Base-by-base conservation (phyloP, 2,888 invertebrate species). In the Catocala nupta region DNA sequence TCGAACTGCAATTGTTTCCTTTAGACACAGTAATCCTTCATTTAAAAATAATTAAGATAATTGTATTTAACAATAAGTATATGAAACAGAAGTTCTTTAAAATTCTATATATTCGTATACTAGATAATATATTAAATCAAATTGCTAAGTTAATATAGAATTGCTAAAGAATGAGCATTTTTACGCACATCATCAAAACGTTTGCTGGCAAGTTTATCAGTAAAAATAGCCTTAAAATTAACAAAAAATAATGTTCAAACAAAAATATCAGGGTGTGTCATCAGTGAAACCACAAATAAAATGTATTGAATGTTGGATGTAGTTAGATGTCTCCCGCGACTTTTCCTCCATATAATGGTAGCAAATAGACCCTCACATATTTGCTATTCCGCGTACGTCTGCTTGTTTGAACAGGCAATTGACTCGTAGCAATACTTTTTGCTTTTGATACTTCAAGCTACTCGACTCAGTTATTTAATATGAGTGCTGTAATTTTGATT, bases 371-470 rank as follows among this genome's bases (percentile, higher is more conserved):
- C 71, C 72, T 73, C 75, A 73, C 71, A 77, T 79, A 81, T 85
- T 87, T 84, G 81, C 78, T 85, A 87, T 88, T 88, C 87, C 81
- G 81, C 78, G 76, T 84, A 77, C 84, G 83, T 83, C 71, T 77
- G 74, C 72, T 70, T 84, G 77, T 86, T 85, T 86, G 84, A 85
- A 83, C 81, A 83, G 78, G 74, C 85, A 86, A 87, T 87, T 84
- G 86, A 84, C 82, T 87, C 74, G 73, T 73, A 78, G 82, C 83
- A 84, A 85, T 86, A 86, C 80, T 81, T 82, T 85, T 84, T 81
- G 82, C 80, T 80, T 84, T 81, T 71, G 73, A 75, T 75, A 70
- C 77, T 75, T 72, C 60, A 76, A 66, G 73, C 58, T 75, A 74
- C 68, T 45, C 66, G 65, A 60, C 69, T 75, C 49, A 77, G 71